Base-by-base conservation (phyloP, 2,888 invertebrate species). In the Ametastegia equiseti region DNA sequence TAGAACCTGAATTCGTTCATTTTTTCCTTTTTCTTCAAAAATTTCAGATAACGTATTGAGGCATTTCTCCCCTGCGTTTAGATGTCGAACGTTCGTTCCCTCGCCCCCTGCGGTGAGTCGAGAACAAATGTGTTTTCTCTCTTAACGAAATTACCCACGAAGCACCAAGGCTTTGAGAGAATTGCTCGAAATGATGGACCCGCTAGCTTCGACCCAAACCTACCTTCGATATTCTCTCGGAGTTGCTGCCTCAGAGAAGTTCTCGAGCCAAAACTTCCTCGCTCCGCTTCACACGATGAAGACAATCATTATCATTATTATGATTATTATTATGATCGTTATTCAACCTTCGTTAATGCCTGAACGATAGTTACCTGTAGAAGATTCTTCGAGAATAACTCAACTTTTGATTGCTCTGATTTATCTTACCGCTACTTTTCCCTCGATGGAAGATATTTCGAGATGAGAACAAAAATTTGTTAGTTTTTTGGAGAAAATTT, bases 81-180 rank as follows among this genome's bases (percentile, higher is more conserved):
- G 47, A 47, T 60, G 30, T 60, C 15, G 60, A 27, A 27, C 30
- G 11, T 2, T 27, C 2, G 5, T 3, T 9, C 13, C 47, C 13
- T 60, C 13, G 2, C 15, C 19, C 19, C 19, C 19, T 19, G 19
- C 15, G 71, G 71, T 36, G 23, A 47, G n/a, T 47, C 30, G n/a
- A 71, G 71, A 45, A 45, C 45, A 47, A 71, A 71, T 71, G 71
- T 71, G 71, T 47, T 71, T 71, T 47, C 47, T 71, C 47, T 71
- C 45, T 71, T 71, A 45, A 71, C 45, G 27, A 71, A 71, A 71
- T 71, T 71, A 71, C 71, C 30, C n/a, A 47, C 27, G 27, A 47
- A 45, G 71, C 71, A 71, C 45, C 71, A 19, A 36, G 30, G 71
- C 71, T 45, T 47, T 27, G 47, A 27, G 47, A n/a, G 71, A 71